phyloP scores from a whole-genome alignment of 2,113 vertebrate genomes.

The Rafetus swinhoei region DNA sequence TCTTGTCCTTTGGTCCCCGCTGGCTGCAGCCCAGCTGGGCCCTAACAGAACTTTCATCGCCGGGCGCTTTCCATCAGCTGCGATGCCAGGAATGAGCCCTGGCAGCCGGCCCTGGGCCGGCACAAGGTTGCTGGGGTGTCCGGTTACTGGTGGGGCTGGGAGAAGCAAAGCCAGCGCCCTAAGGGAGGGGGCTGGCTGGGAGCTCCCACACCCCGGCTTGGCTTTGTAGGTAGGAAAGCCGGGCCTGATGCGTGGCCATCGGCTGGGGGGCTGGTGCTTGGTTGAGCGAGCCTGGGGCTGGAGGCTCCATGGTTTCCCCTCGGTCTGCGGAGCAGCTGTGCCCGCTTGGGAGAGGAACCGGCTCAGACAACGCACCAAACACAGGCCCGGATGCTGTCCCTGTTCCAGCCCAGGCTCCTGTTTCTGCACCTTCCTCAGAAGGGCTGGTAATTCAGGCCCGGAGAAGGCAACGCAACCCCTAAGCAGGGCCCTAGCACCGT shows the following conservation, averaged over 20 bases:
- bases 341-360: too few species aligned
- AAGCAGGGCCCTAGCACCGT: not conserved
- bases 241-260: not conserved
- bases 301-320: too few species aligned
- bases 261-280: not conserved
- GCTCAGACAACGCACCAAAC: too few species aligned
- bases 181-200: too few species aligned
- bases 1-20: not conserved
- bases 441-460: too few species aligned
- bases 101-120: not conserved
- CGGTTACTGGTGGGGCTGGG: not conserved
- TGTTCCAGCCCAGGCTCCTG: too few species aligned
- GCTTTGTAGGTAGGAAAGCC: not conserved
- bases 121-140: not conserved
- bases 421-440: too few species aligned
- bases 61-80: not conserved
- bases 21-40: not conserved
- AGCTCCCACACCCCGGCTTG: too few species aligned
- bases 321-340: too few species aligned
- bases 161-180: too few species aligned
- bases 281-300: too few species aligned
- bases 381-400: too few species aligned
- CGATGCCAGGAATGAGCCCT: not conserved
- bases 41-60: not conserved
- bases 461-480: not conserved